A percentile compares a stretch with the other conserved stretches of the same genome.
These are phyloP conservation scores for Altica lythri DNA, from an alignment of 2,888 invertebrate species.

Conservation along the genomic window DNA sequence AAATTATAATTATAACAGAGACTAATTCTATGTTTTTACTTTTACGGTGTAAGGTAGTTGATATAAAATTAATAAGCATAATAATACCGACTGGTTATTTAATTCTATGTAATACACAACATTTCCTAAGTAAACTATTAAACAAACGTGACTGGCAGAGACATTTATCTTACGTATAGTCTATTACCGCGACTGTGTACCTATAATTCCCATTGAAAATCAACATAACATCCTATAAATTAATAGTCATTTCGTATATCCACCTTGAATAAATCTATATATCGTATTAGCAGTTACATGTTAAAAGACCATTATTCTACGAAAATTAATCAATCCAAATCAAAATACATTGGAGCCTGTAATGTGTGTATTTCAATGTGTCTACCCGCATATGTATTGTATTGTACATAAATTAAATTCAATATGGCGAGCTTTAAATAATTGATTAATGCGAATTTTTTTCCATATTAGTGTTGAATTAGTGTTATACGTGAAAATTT, in stretches of 20 bases:
- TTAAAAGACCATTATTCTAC: slow-evolving; percentile 25
- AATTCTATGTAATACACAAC: slow-evolving; percentile 4
- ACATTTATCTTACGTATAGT: slow-evolving; percentile 1
- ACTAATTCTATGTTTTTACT: too few species aligned
- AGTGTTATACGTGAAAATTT: too few species aligned
- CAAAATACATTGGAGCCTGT: slow-evolving; percentile 24
- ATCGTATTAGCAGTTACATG: slow-evolving; percentile 2
- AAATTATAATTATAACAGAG: too few species aligned
- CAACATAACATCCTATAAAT: slow-evolving; percentile 20
- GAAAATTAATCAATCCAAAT: slow-evolving; percentile 29
- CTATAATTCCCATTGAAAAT: slow-evolving; percentile 11
- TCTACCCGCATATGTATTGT: slow-evolving; percentile 16
- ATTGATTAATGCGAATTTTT: slow-evolving; percentile 24
- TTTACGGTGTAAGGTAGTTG: too few species aligned
- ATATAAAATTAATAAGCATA: too few species aligned
- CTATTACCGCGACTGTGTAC: neutral
- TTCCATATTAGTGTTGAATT: too few species aligned
- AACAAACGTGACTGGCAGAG: slow-evolving; percentile 1
- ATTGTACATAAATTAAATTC: slow-evolving; percentile 17
- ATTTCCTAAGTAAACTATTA: slow-evolving; percentile 1
- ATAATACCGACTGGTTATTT: neutral
- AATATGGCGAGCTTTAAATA: slow-evolving; percentile 19
- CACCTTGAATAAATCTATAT: slow-evolving; percentile 20
- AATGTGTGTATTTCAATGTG: slow-evolving; percentile 17
- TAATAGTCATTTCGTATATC: slow-evolving; percentile 17